phyloP scores from a whole-genome alignment of 1,140 invertebrate genomes.

The Brachionus asplanchnoidis region DNA sequence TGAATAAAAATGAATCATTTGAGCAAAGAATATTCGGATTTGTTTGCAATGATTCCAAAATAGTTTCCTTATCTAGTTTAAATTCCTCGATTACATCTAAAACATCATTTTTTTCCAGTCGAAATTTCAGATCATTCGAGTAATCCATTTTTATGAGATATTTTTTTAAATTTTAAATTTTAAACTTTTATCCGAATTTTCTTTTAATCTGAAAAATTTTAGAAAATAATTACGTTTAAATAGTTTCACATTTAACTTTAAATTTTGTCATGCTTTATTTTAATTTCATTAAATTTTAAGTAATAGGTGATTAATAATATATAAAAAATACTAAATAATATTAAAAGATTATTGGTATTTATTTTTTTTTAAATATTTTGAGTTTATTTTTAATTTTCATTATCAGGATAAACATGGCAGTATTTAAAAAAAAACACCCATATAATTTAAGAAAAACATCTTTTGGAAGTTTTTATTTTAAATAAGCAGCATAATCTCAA shows the following conservation, averaged over 20 bases:
- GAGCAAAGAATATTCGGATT: constrained; percentile 7
- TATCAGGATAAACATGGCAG: too few relatives aligned
- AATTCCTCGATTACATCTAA: not conserved
- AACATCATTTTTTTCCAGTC: not conserved
- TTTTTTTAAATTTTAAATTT: not conserved
- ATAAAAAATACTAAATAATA: too few relatives aligned
- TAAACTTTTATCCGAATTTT: not conserved
- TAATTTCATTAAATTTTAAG: too few relatives aligned
- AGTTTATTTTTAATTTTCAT: too few relatives aligned
- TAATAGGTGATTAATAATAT: too few relatives aligned
- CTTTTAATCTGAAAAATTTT: not conserved
- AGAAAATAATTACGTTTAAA: not conserved
- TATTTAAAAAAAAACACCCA: too few relatives aligned
- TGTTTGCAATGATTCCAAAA: not conserved
- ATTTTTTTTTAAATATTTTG: too few relatives aligned
- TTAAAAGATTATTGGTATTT: too few relatives aligned
- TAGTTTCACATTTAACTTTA: not conserved
- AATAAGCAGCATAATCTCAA: too few relatives aligned
- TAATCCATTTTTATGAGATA: constrained; percentile 6
- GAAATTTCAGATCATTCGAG: not conserved
- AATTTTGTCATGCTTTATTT: not conserved
- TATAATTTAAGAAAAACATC: too few relatives aligned
- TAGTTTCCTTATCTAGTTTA: not conserved
- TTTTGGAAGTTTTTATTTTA: too few relatives aligned
- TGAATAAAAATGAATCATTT: not conserved